A percentile compares a stretch with the other conserved stretches of the same genome.
Evolutionary conservation across 2,888 invertebrate species (phyloP).

Genomic region (Cylloceria caligata): DNA sequence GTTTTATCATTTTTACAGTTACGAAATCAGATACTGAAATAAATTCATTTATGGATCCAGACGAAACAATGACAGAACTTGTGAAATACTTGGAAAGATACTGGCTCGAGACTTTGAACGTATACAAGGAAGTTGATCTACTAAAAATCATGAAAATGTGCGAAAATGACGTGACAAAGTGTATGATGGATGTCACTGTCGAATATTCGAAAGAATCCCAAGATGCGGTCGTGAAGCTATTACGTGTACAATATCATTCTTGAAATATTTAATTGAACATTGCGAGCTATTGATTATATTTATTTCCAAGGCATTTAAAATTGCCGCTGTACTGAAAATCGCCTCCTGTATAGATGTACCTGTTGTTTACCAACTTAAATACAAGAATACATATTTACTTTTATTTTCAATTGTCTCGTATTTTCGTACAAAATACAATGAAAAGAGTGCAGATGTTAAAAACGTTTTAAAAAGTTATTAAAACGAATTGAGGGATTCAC

Average conservation of each 20-base stretch:
- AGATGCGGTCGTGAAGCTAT: slow-evolving; percentile 65
- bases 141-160: slow-evolving; percentile 69
- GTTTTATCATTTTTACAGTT: slow-evolving; percentile 3
- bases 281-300: neutral
- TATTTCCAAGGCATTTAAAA: slow-evolving; percentile 5
- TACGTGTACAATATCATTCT: slow-evolving; percentile 44
- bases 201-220: slow-evolving; percentile 59
- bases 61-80: slow-evolving; percentile 72
- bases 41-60: slow-evolving; percentile 55
- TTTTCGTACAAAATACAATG: neutral
- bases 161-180: slow-evolving; percentile 51
- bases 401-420: neutral
- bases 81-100: slow-evolving; percentile 74
- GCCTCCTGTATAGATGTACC: slow-evolving; percentile 1
- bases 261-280: slow-evolving; percentile 15
- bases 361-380: slow-evolving; percentile 36
- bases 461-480: slow-evolving; percentile 5
- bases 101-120: slow-evolving; percentile 74
- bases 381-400: neutral
- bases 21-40: neutral
- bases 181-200: slow-evolving; percentile 59
- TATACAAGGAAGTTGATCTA: slow-evolving; percentile 68
- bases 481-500: neutral
- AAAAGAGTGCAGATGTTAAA: neutral
- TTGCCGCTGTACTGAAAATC: slow-evolving; percentile 7